Conservation (phyloP, 1,140 invertebrate species). For the Hylyphantes graminicola region DNA sequence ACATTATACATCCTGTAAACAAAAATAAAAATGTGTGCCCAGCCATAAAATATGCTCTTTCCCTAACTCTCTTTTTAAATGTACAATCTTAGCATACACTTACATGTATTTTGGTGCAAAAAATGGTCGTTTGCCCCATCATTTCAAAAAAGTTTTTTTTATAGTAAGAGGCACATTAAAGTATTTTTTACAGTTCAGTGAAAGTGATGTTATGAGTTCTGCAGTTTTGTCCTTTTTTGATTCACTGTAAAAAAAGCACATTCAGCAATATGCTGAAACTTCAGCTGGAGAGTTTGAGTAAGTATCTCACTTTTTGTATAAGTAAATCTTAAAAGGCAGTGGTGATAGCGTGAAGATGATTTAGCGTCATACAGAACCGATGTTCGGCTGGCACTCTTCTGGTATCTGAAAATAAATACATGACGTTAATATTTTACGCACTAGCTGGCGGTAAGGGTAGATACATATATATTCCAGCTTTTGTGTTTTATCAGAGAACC, state of each 20-base stretch:
- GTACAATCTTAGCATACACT: conserved; percentile 8
- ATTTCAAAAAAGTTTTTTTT: background rate
- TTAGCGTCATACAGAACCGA: conserved; percentile 40
- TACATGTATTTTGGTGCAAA: conserved; percentile 27
- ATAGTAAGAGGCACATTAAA: conserved; percentile 27
- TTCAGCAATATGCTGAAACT: conserved; percentile 36
- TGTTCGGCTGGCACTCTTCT: conserved; percentile 39
- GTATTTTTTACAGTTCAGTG: background rate
- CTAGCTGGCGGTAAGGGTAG: too few relatives aligned
- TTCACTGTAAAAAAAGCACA: background rate
- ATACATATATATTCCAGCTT: too few relatives aligned
- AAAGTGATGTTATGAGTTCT: background rate
- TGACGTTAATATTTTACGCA: too few relatives aligned
- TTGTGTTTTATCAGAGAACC: too few relatives aligned
- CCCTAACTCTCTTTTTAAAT: background rate
- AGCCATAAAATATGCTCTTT: conserved; percentile 2
- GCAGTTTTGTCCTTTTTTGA: background rate
- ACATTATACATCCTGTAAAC: background rate
- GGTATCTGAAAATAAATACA: conserved; percentile 23
- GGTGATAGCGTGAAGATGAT: background rate
- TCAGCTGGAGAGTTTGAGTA: background rate
- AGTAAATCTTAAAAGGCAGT: conserved; percentile 46
- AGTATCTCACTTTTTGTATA: conserved; percentile 20
- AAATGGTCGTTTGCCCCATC: conserved; percentile 21
- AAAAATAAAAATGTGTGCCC: background rate